These are phyloP conservation scores for Steinernema khuongi DNA, from an alignment of 1,140 invertebrate genomes.

Conservation along the genomic window DNA sequence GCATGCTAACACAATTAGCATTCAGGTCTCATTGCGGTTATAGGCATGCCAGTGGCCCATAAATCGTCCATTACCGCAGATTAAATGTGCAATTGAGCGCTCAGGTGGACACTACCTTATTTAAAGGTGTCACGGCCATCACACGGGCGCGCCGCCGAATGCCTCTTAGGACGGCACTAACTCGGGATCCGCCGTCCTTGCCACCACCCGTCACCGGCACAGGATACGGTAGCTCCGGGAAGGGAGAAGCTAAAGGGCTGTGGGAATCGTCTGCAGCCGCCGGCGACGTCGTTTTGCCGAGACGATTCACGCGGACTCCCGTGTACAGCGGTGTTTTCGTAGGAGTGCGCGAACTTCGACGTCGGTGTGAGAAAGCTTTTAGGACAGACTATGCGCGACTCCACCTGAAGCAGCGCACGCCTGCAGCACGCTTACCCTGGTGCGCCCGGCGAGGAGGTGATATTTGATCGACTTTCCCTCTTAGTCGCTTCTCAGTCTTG, in stretches of 20 bases:
- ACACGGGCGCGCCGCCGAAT: background rate
- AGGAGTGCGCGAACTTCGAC: background rate
- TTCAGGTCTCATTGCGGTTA: constrained; percentile 15
- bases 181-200: background rate
- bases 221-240: no score
- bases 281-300: background rate
- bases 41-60: constrained; percentile 11
- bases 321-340: background rate
- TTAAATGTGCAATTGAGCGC: constrained; percentile 11
- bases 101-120: constrained; percentile 15
- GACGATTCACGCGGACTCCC: background rate
- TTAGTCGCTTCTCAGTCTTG: background rate
- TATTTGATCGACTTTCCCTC: constrained; percentile 13
- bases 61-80: constrained; percentile 13
- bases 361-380: constrained; percentile 5
- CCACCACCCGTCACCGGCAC: no score
- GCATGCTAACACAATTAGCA: constrained; percentile 16
- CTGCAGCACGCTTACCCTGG: background rate
- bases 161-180: background rate
- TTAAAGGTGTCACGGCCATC: constrained; percentile 3
- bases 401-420: background rate
- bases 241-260: no score
- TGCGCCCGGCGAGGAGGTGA: background rate
- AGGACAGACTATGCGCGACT: background rate
- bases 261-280: background rate